phyloP scores from a whole-genome alignment of 2,888 invertebrate genomes.

The Limnephilus lunatus region DNA sequence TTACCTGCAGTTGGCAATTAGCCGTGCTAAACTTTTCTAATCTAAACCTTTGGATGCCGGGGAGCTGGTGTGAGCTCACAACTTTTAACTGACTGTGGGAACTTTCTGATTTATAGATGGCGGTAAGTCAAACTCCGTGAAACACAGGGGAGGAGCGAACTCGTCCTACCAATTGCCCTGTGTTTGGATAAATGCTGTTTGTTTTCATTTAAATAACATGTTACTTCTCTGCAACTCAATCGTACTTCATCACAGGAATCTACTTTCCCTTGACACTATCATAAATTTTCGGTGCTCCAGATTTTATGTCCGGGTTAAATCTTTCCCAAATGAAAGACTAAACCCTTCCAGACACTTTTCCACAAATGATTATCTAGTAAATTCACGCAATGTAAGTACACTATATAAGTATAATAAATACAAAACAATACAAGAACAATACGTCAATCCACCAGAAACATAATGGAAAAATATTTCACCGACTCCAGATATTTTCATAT shows the following conservation, averaged over 20 bases:
- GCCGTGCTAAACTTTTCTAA: conserved; percentile 63
- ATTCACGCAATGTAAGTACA: too few relatives aligned
- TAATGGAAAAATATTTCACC: too few relatives aligned
- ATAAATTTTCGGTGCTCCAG: too few relatives aligned
- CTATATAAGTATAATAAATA: too few relatives aligned
- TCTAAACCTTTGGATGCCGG: conserved; percentile 59
- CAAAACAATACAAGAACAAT: too few relatives aligned
- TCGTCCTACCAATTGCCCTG: neutral
- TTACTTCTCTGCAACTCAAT: neutral
- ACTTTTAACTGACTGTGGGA: conserved; percentile 62
- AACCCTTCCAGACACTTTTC: too few relatives aligned
- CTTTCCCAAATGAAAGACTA: too few relatives aligned
- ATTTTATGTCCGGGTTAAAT: too few relatives aligned
- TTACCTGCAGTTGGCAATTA: conserved; percentile 64
- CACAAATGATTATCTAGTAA: too few relatives aligned
- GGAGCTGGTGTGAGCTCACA: conserved; percentile 40
- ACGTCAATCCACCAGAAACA: too few relatives aligned
- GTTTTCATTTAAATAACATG: neutral
- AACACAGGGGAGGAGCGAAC: conserved; percentile 11
- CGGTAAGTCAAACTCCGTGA: conserved; percentile 56
- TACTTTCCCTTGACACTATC: neutral
- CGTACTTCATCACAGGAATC: neutral
- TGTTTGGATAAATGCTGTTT: neutral
- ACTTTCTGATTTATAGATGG: conserved; percentile 65
- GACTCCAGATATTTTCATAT: too few relatives aligned